Conservation (phyloP, 2,888 invertebrate species). For the Zaprionus lineosus region DNA sequence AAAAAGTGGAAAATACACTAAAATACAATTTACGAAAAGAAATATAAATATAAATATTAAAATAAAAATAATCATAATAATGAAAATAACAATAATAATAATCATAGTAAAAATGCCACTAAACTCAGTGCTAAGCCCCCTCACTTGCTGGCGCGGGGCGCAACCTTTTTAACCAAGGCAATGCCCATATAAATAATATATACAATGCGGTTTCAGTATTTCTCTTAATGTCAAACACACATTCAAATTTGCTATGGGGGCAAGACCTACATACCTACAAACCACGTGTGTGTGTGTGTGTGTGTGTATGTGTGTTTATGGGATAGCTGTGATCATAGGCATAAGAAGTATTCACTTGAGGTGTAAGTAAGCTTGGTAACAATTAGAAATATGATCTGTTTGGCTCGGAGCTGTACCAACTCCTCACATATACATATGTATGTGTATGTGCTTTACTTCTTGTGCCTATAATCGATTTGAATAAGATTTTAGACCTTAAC, state of each 20-base stretch:
- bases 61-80: constrained; percentile 25
- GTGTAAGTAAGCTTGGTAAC: too few species aligned
- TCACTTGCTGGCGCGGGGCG: constrained; percentile 43
- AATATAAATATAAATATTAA: constrained; percentile 19
- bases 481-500: too few species aligned
- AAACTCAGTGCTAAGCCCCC: constrained; percentile 43
- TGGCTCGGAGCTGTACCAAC: too few species aligned
- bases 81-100: constrained; percentile 14
- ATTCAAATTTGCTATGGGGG: constrained; percentile 10
- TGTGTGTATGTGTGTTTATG: too few species aligned
- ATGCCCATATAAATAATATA: constrained; percentile 50
- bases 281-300: too few species aligned
- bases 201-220: constrained; percentile 56
- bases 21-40: constrained; percentile 14
- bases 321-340: too few species aligned
- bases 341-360: too few species aligned
- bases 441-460: too few species aligned
- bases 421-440: too few species aligned
- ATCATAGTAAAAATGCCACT: constrained; percentile 5
- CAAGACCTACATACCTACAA: too few species aligned
- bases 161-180: constrained; percentile 64
- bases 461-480: too few species aligned
- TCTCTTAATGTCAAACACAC: constrained; percentile 51
- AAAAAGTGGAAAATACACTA: constrained; percentile 38
- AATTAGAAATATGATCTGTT: too few species aligned